Conservation (phyloP, 2,888 invertebrate species). For the Rhaphigaster nebulosa region DNA sequence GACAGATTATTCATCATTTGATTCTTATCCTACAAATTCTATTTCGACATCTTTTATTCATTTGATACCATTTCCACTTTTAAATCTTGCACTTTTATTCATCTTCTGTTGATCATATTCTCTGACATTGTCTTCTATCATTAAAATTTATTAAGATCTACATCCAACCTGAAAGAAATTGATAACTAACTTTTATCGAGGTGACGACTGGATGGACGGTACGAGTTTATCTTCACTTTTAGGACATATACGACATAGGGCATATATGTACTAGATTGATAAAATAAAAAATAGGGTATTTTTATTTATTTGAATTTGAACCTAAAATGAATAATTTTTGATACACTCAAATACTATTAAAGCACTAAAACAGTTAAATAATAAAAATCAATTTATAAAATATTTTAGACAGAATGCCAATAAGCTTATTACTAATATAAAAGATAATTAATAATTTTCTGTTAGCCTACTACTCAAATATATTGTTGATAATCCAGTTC, state of each 20-base stretch:
- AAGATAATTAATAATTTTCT: background rate
- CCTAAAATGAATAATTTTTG: background rate
- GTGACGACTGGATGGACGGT: no score
- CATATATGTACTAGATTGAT: no score
- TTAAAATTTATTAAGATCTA: background rate
- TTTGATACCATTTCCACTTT: no score
- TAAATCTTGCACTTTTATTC: no score
- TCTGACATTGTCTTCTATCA: background rate
- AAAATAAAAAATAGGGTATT: background rate
- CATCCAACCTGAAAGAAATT: background rate
- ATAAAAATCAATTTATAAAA: background rate
- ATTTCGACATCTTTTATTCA: no score
- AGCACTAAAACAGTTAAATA: background rate
- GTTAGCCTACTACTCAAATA: background rate
- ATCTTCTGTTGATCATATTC: no score
- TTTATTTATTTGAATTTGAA: background rate
- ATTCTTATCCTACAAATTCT: no score
- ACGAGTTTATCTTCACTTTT: no score
- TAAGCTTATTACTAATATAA: no score
- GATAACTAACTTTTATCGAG: background rate
- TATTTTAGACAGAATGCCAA: background rate
- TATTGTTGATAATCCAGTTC: background rate
- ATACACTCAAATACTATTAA: background rate
- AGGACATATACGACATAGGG: no score
- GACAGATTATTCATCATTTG: no score